Evolutionary conservation across 1,140 invertebrate genomes (phyloP).

Genomic region (Spodoptera frugiperda): DNA sequence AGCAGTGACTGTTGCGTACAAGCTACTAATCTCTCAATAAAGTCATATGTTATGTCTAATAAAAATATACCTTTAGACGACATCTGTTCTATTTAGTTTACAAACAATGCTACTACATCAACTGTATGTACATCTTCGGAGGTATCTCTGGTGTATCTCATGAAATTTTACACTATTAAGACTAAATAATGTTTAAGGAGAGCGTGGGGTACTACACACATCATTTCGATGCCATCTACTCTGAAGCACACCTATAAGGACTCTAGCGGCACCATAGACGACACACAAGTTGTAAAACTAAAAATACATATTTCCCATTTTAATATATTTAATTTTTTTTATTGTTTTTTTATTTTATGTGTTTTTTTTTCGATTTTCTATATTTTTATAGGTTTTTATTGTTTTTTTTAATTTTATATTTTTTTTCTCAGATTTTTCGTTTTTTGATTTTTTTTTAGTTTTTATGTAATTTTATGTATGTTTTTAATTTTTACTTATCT

Average conservation of each 20-base stretch:
- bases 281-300: background rate
- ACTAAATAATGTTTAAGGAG: slow-evolving; percentile 15
- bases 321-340: background rate
- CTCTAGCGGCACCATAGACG: slow-evolving; percentile 3
- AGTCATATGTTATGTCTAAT: slow-evolving; percentile 1
- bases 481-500: no score
- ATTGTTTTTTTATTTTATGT: background rate
- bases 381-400: no score
- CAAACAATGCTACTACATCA: slow-evolving; percentile 35
- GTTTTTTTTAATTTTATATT: no score
- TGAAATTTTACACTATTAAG: slow-evolving; percentile 37
- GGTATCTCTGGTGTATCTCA: slow-evolving; percentile 50
- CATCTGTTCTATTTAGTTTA: slow-evolving; percentile 19
- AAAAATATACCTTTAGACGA: slow-evolving; percentile 31
- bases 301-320: background rate
- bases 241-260: slow-evolving; percentile 37
- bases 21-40: background rate
- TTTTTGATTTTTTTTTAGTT: no score
- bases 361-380: background rate
- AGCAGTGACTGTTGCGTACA: background rate
- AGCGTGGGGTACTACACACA: slow-evolving; percentile 30
- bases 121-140: slow-evolving; percentile 41
- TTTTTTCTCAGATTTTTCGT: no score
- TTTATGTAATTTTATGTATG: no score
- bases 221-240: slow-evolving; percentile 31